Base-by-base conservation (phyloP, 2,113 vertebrate species). In the Nansenia antarctica region DNA sequence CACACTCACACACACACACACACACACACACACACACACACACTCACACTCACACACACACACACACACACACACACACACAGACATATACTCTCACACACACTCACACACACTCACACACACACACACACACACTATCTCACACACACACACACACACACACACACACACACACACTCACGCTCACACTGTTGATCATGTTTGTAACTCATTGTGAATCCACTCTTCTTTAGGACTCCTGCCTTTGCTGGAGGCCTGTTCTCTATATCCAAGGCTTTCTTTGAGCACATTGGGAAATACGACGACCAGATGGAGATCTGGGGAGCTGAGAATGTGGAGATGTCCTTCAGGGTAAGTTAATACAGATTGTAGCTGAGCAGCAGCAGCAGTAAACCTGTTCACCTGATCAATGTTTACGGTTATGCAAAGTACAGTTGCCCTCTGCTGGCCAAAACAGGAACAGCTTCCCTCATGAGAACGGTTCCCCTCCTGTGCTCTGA, bases 291-390 rank as follows among this genome's bases (percentile, higher is more conserved):
- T 0, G 93, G 95, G 52, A 91, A 92, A 67, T 96, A 96, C 14
- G 95, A 96, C 0, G 93, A 94, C 52, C 91, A 96, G 89, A 95
- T 95, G 94, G 93, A 94, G 87, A 95, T 95, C 67, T 95, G 94
- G 94, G 94, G 94, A 72, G 95, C 93, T 0, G 95, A 96, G 80
- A 96, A 95, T 22, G 92, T 95, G 84, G 95, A 95, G 77, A 94
- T 96, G 93, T 95, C 94, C 69, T 95, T 96, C 84, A 93, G 94
- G 91, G 94, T 94, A 82, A 94, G 90, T 80, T 20, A n/a, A 22
- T 0, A 2, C 26, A 31, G 39, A 22, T 9, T 58, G 29, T 29
- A 14, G 39, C 12, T 15, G 5, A 18, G 39, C n/a, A n/a, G n/a
- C n/a, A n/a, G n/a, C n/a, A 18, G 3, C 3, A 18, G 39, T 15